Percentiles rank a stretch among this genome's conserved stretches.
Evolutionary conservation across 2,888 invertebrate genomes (phyloP).

Genomic region (Agrochola circellaris): DNA sequence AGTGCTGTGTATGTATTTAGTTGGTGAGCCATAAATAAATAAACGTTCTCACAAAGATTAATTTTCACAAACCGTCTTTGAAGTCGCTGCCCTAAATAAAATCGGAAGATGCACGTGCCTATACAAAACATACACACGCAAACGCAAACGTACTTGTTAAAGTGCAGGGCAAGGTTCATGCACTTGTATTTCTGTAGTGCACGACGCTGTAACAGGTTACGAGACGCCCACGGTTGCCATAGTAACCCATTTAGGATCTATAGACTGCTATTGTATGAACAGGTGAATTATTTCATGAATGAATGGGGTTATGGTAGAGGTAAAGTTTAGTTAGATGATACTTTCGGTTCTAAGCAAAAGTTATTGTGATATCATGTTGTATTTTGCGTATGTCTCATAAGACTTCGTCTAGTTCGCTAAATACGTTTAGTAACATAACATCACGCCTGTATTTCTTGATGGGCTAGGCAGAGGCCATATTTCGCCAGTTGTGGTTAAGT

Average conservation of each 20-base stretch:
- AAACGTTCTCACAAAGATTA: background rate
- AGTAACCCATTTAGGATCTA: conserved; percentile 46
- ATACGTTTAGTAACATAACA: background rate
- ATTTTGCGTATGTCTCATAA: background rate
- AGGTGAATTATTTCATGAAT: conserved; percentile 30
- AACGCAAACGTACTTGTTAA: too few species aligned
- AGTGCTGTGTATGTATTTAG: background rate
- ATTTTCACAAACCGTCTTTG: background rate
- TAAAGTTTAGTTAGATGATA: background rate
- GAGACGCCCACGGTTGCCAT: conserved; percentile 30
- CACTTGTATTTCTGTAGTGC: conserved; percentile 13
- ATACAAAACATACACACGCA: background rate
- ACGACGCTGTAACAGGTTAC: conserved; percentile 48
- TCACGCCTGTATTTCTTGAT: background rate
- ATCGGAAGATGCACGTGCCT: background rate
- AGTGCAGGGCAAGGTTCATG: conserved; percentile 33
- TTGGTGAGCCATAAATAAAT: background rate
- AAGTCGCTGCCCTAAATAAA: conserved; percentile 3
- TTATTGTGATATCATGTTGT: background rate
- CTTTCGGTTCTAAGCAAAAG: background rate
- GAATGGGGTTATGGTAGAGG: background rate
- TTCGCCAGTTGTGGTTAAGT: too few species aligned
- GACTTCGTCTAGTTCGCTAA: background rate
- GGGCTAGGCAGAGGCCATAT: too few species aligned
- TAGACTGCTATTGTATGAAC: background rate